Evolutionary conservation across 1,140 invertebrate genomes (phyloP).

Genomic region (Ips typographus): DNA sequence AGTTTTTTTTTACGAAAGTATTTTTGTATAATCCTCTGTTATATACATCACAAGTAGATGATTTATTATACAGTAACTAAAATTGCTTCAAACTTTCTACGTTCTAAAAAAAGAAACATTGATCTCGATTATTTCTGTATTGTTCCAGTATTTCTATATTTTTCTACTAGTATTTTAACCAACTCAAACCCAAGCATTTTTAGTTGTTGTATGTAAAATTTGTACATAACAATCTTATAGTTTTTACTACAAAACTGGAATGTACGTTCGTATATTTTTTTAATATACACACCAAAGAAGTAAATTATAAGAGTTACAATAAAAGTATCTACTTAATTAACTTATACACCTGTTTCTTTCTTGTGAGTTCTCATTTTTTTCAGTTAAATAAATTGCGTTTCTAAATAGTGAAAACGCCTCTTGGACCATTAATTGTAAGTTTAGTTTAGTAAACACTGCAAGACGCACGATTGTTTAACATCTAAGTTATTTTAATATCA

Average conservation of each 20-base stretch:
- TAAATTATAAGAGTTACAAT: slow-evolving; percentile 48
- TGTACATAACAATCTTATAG: slow-evolving; percentile 49
- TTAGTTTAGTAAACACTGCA: background rate
- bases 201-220: slow-evolving; percentile 46
- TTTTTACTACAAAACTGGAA: slow-evolving; percentile 52
- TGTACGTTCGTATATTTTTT: slow-evolving; percentile 51
- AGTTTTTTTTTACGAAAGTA: slow-evolving; percentile 22
- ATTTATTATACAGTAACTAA: slow-evolving; percentile 45
- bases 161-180: background rate
- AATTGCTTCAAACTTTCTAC: slow-evolving; percentile 37
- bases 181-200: slow-evolving; percentile 41
- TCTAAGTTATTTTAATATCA: slow-evolving; percentile 3
- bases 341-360: slow-evolving; percentile 37
- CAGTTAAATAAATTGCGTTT: slow-evolving; percentile 1
- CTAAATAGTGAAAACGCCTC: slow-evolving; percentile 9
- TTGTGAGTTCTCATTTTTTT: slow-evolving; percentile 13
- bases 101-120: background rate
- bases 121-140: background rate
- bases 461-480: slow-evolving; percentile 1
- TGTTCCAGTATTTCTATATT: background rate
- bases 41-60: slow-evolving; percentile 49
- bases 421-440: background rate
- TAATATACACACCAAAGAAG: slow-evolving; percentile 53
- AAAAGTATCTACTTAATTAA: slow-evolving; percentile 38
- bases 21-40: slow-evolving; percentile 36